Base-by-base conservation (phyloP, 2,888 invertebrate genomes). In the Nymphalis urticae region DNA sequence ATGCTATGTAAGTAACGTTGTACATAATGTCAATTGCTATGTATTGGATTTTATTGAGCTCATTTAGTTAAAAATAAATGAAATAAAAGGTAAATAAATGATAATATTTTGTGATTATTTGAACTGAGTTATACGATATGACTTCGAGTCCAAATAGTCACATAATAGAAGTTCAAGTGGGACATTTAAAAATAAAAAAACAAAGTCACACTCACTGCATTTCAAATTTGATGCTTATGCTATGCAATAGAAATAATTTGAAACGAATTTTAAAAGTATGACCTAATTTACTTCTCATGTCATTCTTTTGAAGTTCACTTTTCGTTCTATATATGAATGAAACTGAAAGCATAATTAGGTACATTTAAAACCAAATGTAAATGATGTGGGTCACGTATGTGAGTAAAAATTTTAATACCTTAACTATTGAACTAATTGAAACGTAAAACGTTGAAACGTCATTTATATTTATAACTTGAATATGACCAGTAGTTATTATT, bases 341-440 rank as follows among this genome's bases (percentile, higher is more conserved):
- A 58, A 58, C 9, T 58, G 47, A 56, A 64, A 54, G 53, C 27
- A 47, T 47, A 48, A 56, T 64, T 56, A 56, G 48, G 53, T 56
- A 48, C 54, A 64, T 64, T 64, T 54, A 64, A 42, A 54, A 48
- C 17, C 48, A 24, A 32, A 48, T 10, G 13, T 17, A 27, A 19
- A 27, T 9, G 10, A 50, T 32, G 21, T 62, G 36, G 63, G 63
- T 63, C 54, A 63, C 63, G 54, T 54, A 53, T 19, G 24, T 47
- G 24, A 17, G 24, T 24, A 13, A 51, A 32, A 32, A 17, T 56
- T 56, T 32, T 32, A 9, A 32, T 16, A 56, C 32, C 17, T 32
- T 32, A 56, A 56, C 6, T 58, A 42, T 17, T 58, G 36, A 36
- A n/a, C n/a, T 54, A 54, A 54, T 54, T 16, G 27, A 17, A n/a